Conservation (phyloP, 2,113 vertebrate genomes). For the Daubentonia madagascariensis region DNA sequence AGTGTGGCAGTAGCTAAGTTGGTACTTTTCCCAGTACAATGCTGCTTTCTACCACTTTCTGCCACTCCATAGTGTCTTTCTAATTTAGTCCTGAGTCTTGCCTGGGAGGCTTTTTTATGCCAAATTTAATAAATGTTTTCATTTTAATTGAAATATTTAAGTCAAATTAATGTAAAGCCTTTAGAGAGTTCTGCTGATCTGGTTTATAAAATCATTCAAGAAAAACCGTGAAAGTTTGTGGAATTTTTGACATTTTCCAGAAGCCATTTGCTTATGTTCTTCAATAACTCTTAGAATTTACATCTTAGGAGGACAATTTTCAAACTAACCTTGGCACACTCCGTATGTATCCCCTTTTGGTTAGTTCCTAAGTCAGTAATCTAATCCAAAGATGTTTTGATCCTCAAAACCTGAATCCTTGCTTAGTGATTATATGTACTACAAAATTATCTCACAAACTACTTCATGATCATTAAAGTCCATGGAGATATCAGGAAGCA, state of each 20-base stretch:
- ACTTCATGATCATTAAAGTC: background rate
- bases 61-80: background rate
- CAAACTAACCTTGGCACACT: background rate
- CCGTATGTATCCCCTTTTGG: constrained; percentile 5
- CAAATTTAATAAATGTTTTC: constrained; percentile 38
- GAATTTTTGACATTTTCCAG: constrained; percentile 56
- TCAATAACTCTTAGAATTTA: constrained; percentile 40
- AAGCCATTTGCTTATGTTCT: constrained; percentile 41
- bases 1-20: background rate
- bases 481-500: background rate
- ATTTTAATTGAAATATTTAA: constrained; percentile 68
- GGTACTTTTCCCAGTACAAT: background rate
- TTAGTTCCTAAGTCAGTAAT: constrained; percentile 42
- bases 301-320: constrained; percentile 20
- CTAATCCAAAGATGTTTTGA: constrained; percentile 43
- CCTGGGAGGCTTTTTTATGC: constrained; percentile 28
- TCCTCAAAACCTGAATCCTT: background rate
- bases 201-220: constrained; percentile 53
- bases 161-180: constrained; percentile 47
- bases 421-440: background rate
- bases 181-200: constrained; percentile 30
- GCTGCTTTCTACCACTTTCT: background rate
- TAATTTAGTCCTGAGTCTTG: constrained; percentile 2
- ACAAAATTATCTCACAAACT: background rate
- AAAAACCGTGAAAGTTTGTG: constrained; percentile 36